Conservation (phyloP, 2,113 vertebrate species). For the Eptesicus fuscus region DNA sequence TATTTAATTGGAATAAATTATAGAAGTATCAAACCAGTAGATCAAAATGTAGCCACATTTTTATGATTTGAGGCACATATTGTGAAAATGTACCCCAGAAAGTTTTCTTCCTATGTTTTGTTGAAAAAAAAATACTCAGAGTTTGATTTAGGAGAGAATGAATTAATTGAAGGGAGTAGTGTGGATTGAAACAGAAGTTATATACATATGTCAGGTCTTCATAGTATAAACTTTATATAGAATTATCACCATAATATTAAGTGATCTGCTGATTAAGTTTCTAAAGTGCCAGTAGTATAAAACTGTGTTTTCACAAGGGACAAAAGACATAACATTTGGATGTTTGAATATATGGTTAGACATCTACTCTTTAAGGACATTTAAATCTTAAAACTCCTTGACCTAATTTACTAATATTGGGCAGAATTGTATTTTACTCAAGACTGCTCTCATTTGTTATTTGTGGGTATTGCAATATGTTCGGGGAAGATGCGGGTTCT, state of each 20-base stretch:
- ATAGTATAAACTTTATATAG: not conserved
- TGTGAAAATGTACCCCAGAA: not conserved
- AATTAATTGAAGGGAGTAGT: not conserved
- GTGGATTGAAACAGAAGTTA: not conserved
- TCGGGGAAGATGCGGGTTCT: not conserved
- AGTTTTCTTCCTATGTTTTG: not conserved
- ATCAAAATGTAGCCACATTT: not conserved
- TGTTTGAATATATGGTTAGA: not conserved
- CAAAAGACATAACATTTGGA: not conserved
- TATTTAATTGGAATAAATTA: not conserved
- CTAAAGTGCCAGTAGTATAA: not conserved
- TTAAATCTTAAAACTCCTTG: not conserved
- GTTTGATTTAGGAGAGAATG: not conserved
- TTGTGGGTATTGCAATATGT: not conserved
- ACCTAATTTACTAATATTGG: not conserved
- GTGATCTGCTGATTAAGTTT: not conserved
- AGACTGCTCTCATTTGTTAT: not conserved
- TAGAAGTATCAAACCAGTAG: not conserved
- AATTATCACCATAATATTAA: not conserved
- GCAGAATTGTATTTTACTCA: not conserved
- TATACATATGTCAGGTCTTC: not conserved
- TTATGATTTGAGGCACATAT: not conserved
- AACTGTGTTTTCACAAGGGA: not conserved
- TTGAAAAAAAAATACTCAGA: not conserved
- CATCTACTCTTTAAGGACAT: not conserved